Percentiles rank a stretch among this genome's conserved stretches.
Evolutionary conservation across 2,888 invertebrate species (phyloP).

Genomic region (Chouioia cunea): DNA sequence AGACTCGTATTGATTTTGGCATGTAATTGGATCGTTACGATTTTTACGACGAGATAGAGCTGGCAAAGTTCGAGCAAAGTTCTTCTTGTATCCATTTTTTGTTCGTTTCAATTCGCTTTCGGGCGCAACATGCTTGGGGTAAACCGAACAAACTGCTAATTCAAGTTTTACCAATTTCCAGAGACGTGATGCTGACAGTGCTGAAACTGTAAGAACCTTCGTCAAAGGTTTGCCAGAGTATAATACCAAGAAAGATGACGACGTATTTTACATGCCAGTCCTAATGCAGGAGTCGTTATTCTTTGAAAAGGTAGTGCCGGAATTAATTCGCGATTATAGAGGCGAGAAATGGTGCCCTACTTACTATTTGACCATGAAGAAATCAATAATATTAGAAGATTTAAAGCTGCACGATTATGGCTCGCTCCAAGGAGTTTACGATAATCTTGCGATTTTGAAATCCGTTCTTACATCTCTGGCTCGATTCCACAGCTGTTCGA

Average conservation of each 20-base stretch:
- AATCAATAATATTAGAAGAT: slow-evolving; percentile 67
- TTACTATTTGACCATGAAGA: slow-evolving; percentile 60
- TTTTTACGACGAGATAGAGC: too few relatives aligned
- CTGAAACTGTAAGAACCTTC: slow-evolving; percentile 68
- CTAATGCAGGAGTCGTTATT: slow-evolving; percentile 56
- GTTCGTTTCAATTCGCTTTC: too few relatives aligned
- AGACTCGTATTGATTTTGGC: too few relatives aligned
- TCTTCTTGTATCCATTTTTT: too few relatives aligned
- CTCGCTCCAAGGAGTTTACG: slow-evolving; percentile 51
- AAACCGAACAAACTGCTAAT: not conserved
- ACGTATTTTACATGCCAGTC: slow-evolving; percentile 57
- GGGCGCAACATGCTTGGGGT: too few relatives aligned
- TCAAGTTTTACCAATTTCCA: slow-evolving; percentile 16
- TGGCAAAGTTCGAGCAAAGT: too few relatives aligned
- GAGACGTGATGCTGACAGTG: slow-evolving; percentile 28
- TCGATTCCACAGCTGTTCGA: slow-evolving; percentile 56
- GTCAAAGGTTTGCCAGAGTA: slow-evolving; percentile 73
- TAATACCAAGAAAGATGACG: slow-evolving; percentile 69
- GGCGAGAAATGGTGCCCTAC: slow-evolving; percentile 57
- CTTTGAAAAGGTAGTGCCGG: slow-evolving; percentile 67
- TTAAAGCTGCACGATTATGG: slow-evolving; percentile 59
- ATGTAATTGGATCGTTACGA: too few relatives aligned
- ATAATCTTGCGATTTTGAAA: slow-evolving; percentile 49
- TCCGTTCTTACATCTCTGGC: slow-evolving; percentile 55
- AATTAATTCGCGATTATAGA: slow-evolving; percentile 58